phyloP scores from a whole-genome alignment of 1,140 invertebrate genomes.

The Microplitis demolitor region DNA sequence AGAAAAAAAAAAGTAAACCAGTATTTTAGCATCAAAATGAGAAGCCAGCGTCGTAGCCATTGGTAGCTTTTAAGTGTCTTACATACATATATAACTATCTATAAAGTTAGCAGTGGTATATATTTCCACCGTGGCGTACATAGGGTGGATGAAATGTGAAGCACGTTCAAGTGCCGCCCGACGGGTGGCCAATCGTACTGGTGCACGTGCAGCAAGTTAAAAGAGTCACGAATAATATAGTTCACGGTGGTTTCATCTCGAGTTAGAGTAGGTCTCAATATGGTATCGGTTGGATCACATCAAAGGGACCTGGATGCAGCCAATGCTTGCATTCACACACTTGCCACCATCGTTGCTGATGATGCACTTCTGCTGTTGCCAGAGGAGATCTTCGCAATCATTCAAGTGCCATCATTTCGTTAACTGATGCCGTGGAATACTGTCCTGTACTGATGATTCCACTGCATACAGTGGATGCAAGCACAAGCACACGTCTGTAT shows the following conservation, averaged over 20 bases:
- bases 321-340: constrained; percentile 10
- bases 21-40: neutral
- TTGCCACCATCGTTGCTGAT: constrained; percentile 4
- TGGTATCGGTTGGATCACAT: constrained; percentile 23
- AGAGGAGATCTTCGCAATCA: too few relatives aligned
- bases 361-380: constrained; percentile 1
- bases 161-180: constrained; percentile 30
- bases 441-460: too few relatives aligned
- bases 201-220: constrained; percentile 34
- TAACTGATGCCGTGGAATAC: too few relatives aligned
- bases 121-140: neutral
- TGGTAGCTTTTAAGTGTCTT: too few relatives aligned
- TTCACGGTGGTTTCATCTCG: constrained; percentile 1
- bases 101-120: too few relatives aligned
- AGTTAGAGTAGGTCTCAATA: constrained; percentile 11
- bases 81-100: too few relatives aligned
- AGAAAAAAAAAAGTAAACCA: neutral
- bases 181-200: constrained; percentile 28
- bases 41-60: neutral
- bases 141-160: constrained; percentile 31
- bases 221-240: constrained; percentile 31
- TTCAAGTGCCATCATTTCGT: too few relatives aligned
- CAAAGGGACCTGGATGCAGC: too few relatives aligned
- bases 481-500: constrained; percentile 29
- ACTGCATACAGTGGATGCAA: too few relatives aligned